Evolutionary conservation across 1,140 invertebrate species (phyloP), one percentile per base, ranked within the genome.

Genomic region (Drosophila truncata): DNA sequence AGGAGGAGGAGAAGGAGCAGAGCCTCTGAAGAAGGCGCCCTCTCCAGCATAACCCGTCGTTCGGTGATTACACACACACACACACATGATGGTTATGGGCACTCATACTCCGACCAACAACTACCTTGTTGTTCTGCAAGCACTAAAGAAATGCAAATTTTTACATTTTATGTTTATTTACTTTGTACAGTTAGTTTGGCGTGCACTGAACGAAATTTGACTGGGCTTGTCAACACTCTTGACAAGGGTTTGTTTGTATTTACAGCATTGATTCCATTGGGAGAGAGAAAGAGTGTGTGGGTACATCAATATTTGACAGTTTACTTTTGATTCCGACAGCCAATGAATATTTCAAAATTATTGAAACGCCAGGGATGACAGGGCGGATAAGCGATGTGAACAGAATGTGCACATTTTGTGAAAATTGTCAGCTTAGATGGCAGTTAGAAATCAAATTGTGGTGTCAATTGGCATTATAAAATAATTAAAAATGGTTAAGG

Each of bases 141-240:
- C 58, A 44, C 42, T 39, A 66, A 69, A 62, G 63, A 78, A 64
- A 77, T 66, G 65, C 66, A 65, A 81, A 76, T 71, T 79, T 79
- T 66, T 58, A 70, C 84, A 80, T 80, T 88, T 78, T 79, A 83
- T 64, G 78, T 78, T 84, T 82, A 88, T 88, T 88, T 84, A 90
- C 85, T 63, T 90, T 78, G 49, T 62, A 87, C 75, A 63, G 77
- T 84, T 80, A 80, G 78, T 57, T 61, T 60, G 75, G 27, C 76
- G 42, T 77, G 58, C 76, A 87, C 84, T 77, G 80, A 55, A 57
- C 71, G 64, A 83, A 73, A 57, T 60, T 75, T 16, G 37, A 44
- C 57, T 41, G n/a, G 27, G 29, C 73, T 69, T 77, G 74, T 77
- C 55, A 77, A 60, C 55, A 61, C 9, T 20, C 52, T 33, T 7